Conservation (phyloP, 2,888 invertebrate species). For the Ryuthela nishihirai region DNA sequence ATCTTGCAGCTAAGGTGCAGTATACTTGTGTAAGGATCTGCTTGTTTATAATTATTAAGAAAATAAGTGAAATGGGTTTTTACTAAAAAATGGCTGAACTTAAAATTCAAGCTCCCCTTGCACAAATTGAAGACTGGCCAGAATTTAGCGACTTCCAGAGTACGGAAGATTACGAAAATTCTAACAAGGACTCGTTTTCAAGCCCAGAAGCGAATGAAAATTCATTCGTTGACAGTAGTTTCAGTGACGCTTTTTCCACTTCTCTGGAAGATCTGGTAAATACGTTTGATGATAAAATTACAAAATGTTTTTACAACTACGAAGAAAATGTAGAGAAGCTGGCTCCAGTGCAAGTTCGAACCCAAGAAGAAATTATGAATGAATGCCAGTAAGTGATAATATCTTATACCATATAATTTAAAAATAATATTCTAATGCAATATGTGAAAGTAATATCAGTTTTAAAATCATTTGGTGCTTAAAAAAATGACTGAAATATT, state of each 20-base stretch:
- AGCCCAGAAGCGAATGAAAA: slow-evolving; percentile 45
- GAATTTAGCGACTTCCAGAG: slow-evolving; percentile 57
- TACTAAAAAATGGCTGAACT: slow-evolving; percentile 60
- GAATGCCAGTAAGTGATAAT: slow-evolving; percentile 99
- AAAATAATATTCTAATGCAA: too few species aligned
- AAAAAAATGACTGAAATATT: too few species aligned
- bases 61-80: background rate
- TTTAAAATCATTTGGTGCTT: too few species aligned
- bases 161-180: slow-evolving; percentile 48
- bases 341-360: slow-evolving; percentile 95
- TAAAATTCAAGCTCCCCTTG: slow-evolving; percentile 96
- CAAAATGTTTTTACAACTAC: slow-evolving; percentile 96
- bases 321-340: slow-evolving; percentile 95
- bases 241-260: slow-evolving; percentile 84
- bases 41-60: background rate
- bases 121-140: slow-evolving; percentile 75
- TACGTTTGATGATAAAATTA: slow-evolving; percentile 98
- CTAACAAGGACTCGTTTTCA: slow-evolving; percentile 42
- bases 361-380: slow-evolving; percentile 98
- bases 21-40: too few species aligned
- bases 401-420: too few species aligned
- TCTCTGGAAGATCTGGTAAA: slow-evolving; percentile 97
- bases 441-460: too few species aligned
- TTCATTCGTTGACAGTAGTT: slow-evolving; percentile 61
- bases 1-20: background rate